Evolutionary conservation across 2,888 invertebrate genomes (phyloP).

Genomic region (Hypselothyrea guttata): DNA sequence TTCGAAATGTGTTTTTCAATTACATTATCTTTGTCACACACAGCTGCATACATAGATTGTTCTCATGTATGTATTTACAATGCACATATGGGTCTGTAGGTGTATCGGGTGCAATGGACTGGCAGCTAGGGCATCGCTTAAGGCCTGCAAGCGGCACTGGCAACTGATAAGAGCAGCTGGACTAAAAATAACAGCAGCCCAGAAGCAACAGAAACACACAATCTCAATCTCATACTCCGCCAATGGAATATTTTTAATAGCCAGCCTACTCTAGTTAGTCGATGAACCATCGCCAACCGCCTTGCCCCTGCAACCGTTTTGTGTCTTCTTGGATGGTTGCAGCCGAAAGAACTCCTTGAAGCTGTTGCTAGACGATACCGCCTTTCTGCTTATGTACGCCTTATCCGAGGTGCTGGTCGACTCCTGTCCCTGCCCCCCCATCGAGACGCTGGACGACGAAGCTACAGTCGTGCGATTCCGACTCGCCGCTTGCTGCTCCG

Average conservation of each 20-base stretch:
- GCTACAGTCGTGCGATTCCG: constrained; percentile 5
- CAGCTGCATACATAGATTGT: constrained; percentile 6
- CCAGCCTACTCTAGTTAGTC: constrained; percentile 59
- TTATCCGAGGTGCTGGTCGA: constrained; percentile 57
- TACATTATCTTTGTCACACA: constrained; percentile 28
- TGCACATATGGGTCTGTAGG: constrained; percentile 33
- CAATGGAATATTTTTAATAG: constrained; percentile 14
- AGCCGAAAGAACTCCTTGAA: constrained; percentile 76
- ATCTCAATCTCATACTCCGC: constrained; percentile 5
- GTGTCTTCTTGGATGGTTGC: constrained; percentile 58
- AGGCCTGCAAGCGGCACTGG: constrained; percentile 16
- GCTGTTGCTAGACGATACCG: constrained; percentile 54
- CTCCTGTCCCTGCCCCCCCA: constrained; percentile 41
- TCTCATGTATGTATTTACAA: constrained; percentile 16
- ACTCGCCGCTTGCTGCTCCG: constrained; percentile 4
- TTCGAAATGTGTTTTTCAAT: constrained; percentile 15
- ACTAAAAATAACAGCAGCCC: constrained; percentile 48
- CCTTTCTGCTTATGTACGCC: constrained; percentile 18
- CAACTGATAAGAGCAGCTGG: constrained; percentile 40
- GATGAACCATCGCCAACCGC: constrained; percentile 58
- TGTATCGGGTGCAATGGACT: constrained; percentile 50
- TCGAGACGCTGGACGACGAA: constrained; percentile 40
- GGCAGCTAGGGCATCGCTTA: constrained; percentile 33
- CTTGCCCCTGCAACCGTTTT: constrained; percentile 23
- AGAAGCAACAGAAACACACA: constrained; percentile 19